These are phyloP conservation scores for Hyles lineata DNA, from an alignment of 2,888 invertebrate species.

Conservation along the genomic window DNA sequence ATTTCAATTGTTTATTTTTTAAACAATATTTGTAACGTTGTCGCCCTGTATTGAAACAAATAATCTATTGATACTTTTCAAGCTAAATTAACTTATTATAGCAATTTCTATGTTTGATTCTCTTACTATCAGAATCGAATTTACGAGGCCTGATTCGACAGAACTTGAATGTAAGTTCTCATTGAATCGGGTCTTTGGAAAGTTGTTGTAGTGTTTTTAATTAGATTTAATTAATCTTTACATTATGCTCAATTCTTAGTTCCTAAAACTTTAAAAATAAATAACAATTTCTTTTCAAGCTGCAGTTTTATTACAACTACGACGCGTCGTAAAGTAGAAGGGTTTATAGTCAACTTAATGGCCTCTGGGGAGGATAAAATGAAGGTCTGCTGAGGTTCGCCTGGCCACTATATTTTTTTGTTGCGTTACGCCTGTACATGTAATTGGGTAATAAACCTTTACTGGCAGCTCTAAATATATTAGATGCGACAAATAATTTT, in stretches of 20 bases:
- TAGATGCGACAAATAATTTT: background rate
- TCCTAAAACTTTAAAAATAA: slow-evolving; percentile 37
- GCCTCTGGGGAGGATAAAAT: background rate
- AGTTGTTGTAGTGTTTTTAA: slow-evolving; percentile 2
- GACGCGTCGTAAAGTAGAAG: background rate
- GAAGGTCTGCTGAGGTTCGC: background rate
- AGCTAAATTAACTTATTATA: background rate
- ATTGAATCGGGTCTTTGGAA: slow-evolving; percentile 56
- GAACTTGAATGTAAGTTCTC: slow-evolving; percentile 57
- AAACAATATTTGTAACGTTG: background rate
- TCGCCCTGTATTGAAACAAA: slow-evolving; percentile 1
- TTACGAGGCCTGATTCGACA: slow-evolving; percentile 54
- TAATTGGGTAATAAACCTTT: background rate
- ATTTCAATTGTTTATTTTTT: background rate
- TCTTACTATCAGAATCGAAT: background rate
- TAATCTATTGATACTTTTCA: background rate
- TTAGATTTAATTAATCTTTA: slow-evolving; percentile 29
- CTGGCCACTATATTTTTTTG: background rate
- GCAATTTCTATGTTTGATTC: background rate
- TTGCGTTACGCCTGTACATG: background rate
- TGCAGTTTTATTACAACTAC: slow-evolving; percentile 32
- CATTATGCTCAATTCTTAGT: slow-evolving; percentile 39
- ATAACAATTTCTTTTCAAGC: slow-evolving; percentile 29
- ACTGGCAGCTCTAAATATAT: background rate
- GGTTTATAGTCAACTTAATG: slow-evolving; percentile 7